These are phyloP conservation scores for Anastatus disparis DNA, from an alignment of 1,140 invertebrate species.

Conservation along the genomic window DNA sequence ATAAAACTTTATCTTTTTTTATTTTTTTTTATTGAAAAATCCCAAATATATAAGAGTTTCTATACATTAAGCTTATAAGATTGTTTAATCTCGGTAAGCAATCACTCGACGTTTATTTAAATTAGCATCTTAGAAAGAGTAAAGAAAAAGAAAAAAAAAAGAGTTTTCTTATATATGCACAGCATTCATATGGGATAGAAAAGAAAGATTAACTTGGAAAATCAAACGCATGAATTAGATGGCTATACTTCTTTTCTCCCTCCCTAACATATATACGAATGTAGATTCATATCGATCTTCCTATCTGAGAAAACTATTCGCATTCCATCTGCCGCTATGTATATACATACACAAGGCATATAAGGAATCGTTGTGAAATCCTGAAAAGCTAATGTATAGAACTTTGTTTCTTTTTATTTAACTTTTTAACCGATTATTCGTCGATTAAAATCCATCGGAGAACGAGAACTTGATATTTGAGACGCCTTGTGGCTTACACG, in stretches of 20 bases:
- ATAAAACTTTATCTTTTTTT: too few species aligned
- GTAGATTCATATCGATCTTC: slow-evolving; percentile 21
- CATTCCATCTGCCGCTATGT: neutral
- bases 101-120: neutral
- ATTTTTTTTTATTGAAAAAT: too few species aligned
- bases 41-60: too few species aligned
- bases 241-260: too few species aligned
- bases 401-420: too few species aligned
- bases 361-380: neutral
- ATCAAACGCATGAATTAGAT: neutral
- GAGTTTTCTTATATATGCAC: neutral
- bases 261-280: too few species aligned
- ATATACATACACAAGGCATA: too few species aligned
- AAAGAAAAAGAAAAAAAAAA: too few species aligned
- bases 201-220: neutral
- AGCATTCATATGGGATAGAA: neutral
- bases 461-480: neutral
- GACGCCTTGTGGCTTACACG: neutral
- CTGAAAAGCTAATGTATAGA: neutral
- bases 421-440: slow-evolving; percentile 7
- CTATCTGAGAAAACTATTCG: slow-evolving; percentile 27
- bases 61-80: too few species aligned
- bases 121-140: neutral
- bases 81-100: neutral
- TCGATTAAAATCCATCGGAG: slow-evolving; percentile 12